phyloP scores from a whole-genome alignment of 1,140 invertebrate species.

The Oryzaephilus surinamensis region DNA sequence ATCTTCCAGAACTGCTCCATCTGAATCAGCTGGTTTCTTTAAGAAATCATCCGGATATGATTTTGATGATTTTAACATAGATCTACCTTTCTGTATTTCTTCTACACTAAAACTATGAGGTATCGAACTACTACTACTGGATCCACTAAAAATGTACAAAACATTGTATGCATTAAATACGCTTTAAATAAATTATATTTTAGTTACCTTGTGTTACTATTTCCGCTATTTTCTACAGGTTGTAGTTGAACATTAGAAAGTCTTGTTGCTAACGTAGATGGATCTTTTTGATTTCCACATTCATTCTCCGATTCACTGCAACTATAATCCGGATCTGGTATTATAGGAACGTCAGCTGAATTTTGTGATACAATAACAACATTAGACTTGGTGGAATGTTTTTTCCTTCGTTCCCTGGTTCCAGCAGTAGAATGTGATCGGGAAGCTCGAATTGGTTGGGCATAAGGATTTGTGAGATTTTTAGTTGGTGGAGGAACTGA shows the following conservation, averaged over 20 bases:
- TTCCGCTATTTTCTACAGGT: conserved; percentile 49
- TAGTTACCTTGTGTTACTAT: conserved; percentile 53
- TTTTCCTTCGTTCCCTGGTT: conserved; percentile 11
- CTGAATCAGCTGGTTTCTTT: conserved; percentile 42
- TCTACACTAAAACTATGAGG: conserved; percentile 78
- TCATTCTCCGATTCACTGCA: conserved; percentile 59
- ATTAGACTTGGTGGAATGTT: conserved; percentile 25
- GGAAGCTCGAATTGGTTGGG: conserved; percentile 50
- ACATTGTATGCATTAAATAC: conserved; percentile 15
- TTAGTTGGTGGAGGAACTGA: conserved; percentile 22
- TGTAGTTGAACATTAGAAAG: conserved; percentile 24
- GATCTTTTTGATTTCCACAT: conserved; percentile 23
- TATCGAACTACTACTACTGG: conserved; percentile 60
- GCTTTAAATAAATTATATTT: conserved; percentile 1
- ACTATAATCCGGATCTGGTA: conserved; percentile 84
- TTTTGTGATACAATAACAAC: conserved; percentile 24
- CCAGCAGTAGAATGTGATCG: conserved; percentile 46
- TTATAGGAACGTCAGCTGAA: conserved; percentile 55
- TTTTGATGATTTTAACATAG: conserved; percentile 71
- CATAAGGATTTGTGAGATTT: conserved; percentile 47
- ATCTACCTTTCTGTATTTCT: conserved; percentile 76
- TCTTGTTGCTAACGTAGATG: conserved; percentile 19
- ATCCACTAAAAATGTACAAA: conserved; percentile 51
- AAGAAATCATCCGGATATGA: conserved; percentile 72
- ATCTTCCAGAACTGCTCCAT: conserved; percentile 48